phyloP scores from a whole-genome alignment of 2,113 vertebrate species.

The Cyanoderma ruficeps region DNA sequence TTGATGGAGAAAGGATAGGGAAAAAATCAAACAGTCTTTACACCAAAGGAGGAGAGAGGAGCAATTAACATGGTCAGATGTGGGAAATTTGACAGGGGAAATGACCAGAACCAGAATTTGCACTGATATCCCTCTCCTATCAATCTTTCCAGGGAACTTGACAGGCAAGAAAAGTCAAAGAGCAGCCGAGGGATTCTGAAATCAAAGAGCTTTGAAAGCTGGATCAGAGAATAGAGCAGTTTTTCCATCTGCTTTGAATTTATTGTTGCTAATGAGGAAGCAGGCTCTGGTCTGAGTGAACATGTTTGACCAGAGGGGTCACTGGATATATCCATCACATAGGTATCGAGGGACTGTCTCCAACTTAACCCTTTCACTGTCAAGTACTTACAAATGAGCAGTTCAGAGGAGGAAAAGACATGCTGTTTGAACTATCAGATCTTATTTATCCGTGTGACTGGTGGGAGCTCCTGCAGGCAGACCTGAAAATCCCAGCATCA shows the following conservation, averaged over 20 bases:
- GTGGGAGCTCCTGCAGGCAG: not conserved
- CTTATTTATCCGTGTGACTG: not conserved
- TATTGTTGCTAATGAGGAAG: conserved; percentile 52
- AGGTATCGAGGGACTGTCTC: not conserved
- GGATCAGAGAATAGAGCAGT: not conserved
- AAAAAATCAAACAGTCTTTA: not conserved
- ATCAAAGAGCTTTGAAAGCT: conserved; percentile 32
- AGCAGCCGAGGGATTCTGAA: not conserved
- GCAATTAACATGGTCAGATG: not conserved
- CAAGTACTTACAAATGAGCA: not conserved
- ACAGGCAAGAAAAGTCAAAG: not conserved
- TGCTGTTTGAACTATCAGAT: not conserved
- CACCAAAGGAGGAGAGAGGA: conserved; percentile 25
- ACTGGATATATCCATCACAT: not conserved
- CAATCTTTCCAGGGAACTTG: conserved; percentile 22
- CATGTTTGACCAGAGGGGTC: not conserved
- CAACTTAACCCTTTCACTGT: not conserved
- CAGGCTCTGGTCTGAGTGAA: not conserved
- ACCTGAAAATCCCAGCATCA: not conserved
- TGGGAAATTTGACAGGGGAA: not conserved
- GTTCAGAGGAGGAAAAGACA: not conserved
- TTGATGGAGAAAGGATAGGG: not conserved
- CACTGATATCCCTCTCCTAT: not conserved
- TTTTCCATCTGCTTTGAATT: conserved; percentile 57
- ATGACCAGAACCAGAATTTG: not conserved